Evolutionary conservation across 2,797 vertebrate genomes (phyloP).

Genomic region (Poecilia picta): DNA sequence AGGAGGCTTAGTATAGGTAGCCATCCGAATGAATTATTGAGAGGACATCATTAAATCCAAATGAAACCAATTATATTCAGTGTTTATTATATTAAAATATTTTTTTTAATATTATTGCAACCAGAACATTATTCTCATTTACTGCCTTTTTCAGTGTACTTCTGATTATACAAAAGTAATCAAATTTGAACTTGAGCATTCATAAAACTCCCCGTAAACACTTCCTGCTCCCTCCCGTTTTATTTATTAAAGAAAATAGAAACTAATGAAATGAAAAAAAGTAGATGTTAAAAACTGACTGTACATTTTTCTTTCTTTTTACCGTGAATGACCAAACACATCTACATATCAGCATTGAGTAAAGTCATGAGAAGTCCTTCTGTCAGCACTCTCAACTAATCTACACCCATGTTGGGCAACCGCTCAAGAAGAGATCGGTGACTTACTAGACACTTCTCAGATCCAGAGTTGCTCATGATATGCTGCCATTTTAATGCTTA

Average conservation of each 20-base stretch:
- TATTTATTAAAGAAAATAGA: not conserved
- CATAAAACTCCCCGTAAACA: not conserved
- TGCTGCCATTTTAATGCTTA: not conserved
- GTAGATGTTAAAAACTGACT: not conserved
- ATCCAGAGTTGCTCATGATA: not conserved
- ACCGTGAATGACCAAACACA: not conserved
- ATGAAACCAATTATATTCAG: not conserved
- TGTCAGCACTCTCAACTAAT: not conserved
- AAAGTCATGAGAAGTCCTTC: not conserved
- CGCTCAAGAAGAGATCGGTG: not conserved
- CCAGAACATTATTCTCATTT: not conserved
- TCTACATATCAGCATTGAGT: not conserved
- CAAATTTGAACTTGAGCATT: not conserved
- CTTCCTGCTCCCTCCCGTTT: not conserved
- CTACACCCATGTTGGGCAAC: not conserved
- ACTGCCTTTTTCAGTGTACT: not conserved
- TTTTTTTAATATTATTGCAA: not conserved
- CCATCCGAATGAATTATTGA: not conserved
- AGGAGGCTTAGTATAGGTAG: not conserved
- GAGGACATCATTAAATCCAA: not conserved
- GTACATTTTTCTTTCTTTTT: not conserved
- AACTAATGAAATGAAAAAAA: not conserved
- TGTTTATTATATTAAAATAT: not conserved
- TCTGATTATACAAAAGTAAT: not conserved
- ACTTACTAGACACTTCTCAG: not conserved